A percentile compares a stretch with the other conserved stretches of the same genome.
Evolutionary conservation across 1,140 invertebrate genomes (phyloP).

Genomic region (Brachionus calyciflorus): DNA sequence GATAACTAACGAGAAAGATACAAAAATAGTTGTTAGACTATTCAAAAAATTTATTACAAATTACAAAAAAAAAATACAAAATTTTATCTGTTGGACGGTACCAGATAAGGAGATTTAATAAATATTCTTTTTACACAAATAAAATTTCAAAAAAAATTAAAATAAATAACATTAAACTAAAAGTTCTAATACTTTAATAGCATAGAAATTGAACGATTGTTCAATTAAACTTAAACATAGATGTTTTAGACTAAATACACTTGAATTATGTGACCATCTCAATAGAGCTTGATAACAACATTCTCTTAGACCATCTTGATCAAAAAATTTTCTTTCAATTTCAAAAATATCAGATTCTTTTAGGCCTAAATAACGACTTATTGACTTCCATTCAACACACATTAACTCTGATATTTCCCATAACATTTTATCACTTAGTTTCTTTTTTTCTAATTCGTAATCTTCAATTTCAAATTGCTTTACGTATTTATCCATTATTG

Average conservation of each 20-base stretch:
- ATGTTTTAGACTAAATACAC: background rate
- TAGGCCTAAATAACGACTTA: slow-evolving; percentile 9
- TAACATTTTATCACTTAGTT: background rate
- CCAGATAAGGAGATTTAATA: slow-evolving; percentile 16
- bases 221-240: background rate
- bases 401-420: slow-evolving; percentile 21
- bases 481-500: background rate
- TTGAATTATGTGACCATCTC: slow-evolving; percentile 2
- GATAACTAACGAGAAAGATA: too few relatives aligned
- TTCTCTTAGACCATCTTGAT: slow-evolving; percentile 38
- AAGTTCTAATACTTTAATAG: background rate
- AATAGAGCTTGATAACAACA: slow-evolving; percentile 38
- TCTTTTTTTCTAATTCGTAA: background rate
- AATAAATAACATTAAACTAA: background rate
- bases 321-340: slow-evolving; percentile 5
- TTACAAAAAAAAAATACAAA: background rate
- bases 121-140: background rate
- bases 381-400: slow-evolving; percentile 33
- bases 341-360: slow-evolving; percentile 24
- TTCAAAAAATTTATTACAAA: too few relatives aligned
- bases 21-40: too few relatives aligned
- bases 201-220: slow-evolving; percentile 40
- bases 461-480: background rate
- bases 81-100: background rate
- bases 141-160: background rate